A percentile compares a stretch with the other conserved stretches of the same genome.
Conservation (phyloP, 2,888 invertebrate genomes). For the Agonopterix heracliana region DNA sequence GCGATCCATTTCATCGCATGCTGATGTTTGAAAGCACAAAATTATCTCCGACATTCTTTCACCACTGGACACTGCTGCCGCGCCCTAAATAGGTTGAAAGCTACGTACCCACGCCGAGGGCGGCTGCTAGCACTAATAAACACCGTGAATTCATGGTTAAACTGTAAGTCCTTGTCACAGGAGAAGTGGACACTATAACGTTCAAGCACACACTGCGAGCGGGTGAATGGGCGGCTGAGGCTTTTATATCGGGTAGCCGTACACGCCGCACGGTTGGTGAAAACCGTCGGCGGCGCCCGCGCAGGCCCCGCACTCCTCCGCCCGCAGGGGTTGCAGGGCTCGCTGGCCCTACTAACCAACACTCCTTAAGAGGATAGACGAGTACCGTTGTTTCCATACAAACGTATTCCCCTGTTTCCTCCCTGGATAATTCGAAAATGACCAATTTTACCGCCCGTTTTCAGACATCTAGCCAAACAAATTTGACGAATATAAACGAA, state of each 20-base stretch:
- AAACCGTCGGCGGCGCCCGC: constrained; percentile 54
- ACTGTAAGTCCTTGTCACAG: constrained; percentile 67
- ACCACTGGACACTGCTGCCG: constrained; percentile 24
- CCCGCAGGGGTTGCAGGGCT: constrained; percentile 17
- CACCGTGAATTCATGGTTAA: constrained; percentile 73
- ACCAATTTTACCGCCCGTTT: no score
- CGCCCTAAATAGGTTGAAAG: constrained; percentile 65
- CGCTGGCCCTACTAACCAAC: neutral
- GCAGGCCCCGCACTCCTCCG: constrained; percentile 24
- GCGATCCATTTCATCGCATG: constrained; percentile 15
- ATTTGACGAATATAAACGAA: no score
- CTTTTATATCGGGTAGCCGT: constrained; percentile 71
- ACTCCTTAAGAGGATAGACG: no score
- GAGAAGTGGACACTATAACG: constrained; percentile 70
- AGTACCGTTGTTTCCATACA: no score
- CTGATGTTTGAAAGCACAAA: constrained; percentile 11
- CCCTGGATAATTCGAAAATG: no score
- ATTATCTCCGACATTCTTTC: constrained; percentile 3
- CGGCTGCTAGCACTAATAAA: constrained; percentile 78
- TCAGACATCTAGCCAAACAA: no score
- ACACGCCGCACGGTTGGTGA: constrained; percentile 56
- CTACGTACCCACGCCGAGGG: constrained; percentile 83
- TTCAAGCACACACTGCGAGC: constrained; percentile 74
- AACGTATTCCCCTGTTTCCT: no score
- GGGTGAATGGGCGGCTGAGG: constrained; percentile 71